Conservation (phyloP, 2,888 invertebrate species). For the Macrophya alboannulata region DNA sequence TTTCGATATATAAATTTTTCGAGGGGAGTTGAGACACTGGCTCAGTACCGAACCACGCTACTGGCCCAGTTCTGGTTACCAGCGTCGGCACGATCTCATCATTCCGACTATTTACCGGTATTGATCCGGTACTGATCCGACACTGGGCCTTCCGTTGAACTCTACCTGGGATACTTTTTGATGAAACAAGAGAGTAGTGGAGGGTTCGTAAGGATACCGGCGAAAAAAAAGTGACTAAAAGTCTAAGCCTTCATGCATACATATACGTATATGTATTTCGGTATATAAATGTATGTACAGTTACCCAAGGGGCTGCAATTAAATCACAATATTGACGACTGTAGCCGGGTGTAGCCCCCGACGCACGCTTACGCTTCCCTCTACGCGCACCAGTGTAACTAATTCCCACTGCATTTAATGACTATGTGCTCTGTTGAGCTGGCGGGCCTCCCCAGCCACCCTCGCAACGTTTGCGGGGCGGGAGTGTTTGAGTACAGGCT, state of each 20-base stretch:
- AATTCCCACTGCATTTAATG: slow-evolving; percentile 71
- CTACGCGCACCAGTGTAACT: slow-evolving; percentile 65
- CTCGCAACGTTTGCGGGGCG: slow-evolving; percentile 34
- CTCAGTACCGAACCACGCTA: too few species aligned
- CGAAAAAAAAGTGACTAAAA: background rate
- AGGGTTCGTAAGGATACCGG: background rate
- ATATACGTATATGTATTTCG: background rate
- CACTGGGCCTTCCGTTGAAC: too few species aligned
- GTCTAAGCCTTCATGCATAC: background rate
- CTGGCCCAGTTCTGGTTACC: too few species aligned
- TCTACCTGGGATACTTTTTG: too few species aligned
- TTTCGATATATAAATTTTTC: too few species aligned
- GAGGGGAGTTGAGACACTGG: too few species aligned
- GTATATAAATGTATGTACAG: slow-evolving; percentile 17
- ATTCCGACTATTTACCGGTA: too few species aligned
- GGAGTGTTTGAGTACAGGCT: slow-evolving; percentile 45
- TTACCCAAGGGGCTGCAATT: slow-evolving; percentile 52
- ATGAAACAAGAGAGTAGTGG: background rate
- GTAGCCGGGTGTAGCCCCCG: slow-evolving; percentile 22
- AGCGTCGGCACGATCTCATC: too few species aligned
- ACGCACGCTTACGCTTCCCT: slow-evolving; percentile 47
- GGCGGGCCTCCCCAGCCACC: slow-evolving; percentile 34
- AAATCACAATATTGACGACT: slow-evolving; percentile 59
- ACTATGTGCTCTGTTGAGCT: slow-evolving; percentile 60
- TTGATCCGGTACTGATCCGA: too few species aligned